Conservation (phyloP, 1,140 invertebrate genomes). For the Leptestheria dahalacensis region DNA sequence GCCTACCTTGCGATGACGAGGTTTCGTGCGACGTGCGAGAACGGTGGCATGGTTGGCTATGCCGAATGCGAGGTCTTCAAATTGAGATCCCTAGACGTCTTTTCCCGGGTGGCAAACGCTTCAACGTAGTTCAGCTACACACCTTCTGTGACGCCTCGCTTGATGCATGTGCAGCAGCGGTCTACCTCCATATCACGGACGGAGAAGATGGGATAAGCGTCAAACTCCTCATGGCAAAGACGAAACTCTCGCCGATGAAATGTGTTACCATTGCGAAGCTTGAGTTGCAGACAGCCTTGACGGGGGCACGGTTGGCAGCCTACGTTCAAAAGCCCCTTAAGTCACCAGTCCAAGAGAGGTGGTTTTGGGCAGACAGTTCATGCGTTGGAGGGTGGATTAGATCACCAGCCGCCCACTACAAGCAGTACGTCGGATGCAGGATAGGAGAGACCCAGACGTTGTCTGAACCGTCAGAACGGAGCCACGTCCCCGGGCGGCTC, state of each 20-base stretch:
- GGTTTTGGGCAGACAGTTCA: background rate
- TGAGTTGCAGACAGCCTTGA: background rate
- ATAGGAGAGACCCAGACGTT: background rate
- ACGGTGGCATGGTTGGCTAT: background rate
- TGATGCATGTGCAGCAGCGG: background rate
- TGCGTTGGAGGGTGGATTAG: background rate
- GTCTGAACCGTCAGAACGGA: background rate
- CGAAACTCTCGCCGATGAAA: background rate
- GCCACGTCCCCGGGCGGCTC: background rate
- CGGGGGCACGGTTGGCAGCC: background rate
- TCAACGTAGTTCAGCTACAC: background rate
- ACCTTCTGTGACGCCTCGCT: background rate
- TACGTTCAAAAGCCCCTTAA: background rate
- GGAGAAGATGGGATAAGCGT: background rate
- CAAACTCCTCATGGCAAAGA: background rate
- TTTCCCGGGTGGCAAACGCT: background rate
- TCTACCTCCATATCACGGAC: background rate
- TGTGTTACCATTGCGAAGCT: background rate
- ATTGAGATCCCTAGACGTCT: background rate
- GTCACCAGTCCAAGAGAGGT: background rate
- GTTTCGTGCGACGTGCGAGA: constrained; percentile 20
- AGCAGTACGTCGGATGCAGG: background rate
- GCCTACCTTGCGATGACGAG: constrained; percentile 29
- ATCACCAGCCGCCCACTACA: background rate
- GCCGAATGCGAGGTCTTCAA: background rate